Evolutionary conservation across 2,888 invertebrate genomes (phyloP).

Genomic region (Folsomia candida): DNA sequence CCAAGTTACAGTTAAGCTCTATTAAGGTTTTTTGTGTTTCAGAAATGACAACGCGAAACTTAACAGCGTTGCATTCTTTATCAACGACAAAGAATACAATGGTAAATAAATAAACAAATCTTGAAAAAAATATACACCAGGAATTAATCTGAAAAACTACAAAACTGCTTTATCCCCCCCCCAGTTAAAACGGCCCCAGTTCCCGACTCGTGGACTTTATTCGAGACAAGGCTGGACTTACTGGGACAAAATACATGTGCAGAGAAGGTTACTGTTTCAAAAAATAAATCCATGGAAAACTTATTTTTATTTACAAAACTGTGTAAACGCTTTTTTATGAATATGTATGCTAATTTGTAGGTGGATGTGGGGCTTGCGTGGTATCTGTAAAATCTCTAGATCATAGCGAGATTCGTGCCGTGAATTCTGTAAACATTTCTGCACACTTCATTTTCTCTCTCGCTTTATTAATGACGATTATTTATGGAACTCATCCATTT

Average conservation of each 20-base stretch:
- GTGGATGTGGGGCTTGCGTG: slow-evolving; percentile 68
- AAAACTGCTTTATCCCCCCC: slow-evolving; percentile 21
- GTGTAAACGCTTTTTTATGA: not conserved
- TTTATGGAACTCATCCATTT: no score
- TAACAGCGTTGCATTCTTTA: slow-evolving; percentile 31
- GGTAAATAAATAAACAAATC: slow-evolving; percentile 24
- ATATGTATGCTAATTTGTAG: no score
- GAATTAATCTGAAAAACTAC: no score
- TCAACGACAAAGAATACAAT: slow-evolving; percentile 40
- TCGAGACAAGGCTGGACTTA: slow-evolving; percentile 62
- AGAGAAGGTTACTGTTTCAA: slow-evolving; percentile 58
- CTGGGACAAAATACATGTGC: slow-evolving; percentile 71
- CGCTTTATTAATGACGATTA: not conserved
- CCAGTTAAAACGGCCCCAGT: slow-evolving; percentile 17
- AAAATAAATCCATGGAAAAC: not conserved
- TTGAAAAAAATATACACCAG: not conserved
- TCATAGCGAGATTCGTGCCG: slow-evolving; percentile 57
- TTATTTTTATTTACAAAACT: no score
- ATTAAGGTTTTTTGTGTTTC: no score
- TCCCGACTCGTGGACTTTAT: slow-evolving; percentile 62
- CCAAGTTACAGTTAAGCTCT: no score
- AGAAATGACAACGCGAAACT: not conserved
- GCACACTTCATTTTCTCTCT: not conserved
- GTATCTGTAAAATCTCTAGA: slow-evolving; percentile 35
- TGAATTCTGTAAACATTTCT: slow-evolving; percentile 62